phyloP scores from a whole-genome alignment of 2,888 invertebrate genomes.

The Chymomyza fuscimana region DNA sequence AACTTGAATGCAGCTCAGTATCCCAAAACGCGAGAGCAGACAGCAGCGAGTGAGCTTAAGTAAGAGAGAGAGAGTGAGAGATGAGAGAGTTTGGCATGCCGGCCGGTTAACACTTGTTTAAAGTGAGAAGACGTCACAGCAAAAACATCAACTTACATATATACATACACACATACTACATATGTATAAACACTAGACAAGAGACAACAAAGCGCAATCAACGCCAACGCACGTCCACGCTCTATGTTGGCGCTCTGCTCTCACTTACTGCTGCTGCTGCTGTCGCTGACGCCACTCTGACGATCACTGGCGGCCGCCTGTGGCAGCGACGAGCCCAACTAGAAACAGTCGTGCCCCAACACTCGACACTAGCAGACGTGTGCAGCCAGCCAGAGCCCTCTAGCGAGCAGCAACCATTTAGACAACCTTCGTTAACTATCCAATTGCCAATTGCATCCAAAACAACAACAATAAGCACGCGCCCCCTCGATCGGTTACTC shows the following conservation, averaged over 20 bases:
- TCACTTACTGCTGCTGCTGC: constrained; percentile 11
- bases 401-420: constrained; percentile 12
- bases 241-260: constrained; percentile 15
- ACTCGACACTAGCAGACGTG: constrained; percentile 57
- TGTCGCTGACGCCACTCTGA: constrained; percentile 30
- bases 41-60: too few relatives aligned
- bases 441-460: background rate
- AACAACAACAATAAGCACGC: background rate
- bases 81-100: background rate
- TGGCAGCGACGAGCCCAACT: constrained; percentile 39
- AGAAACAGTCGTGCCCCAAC: constrained; percentile 63
- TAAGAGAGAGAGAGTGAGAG: too few relatives aligned
- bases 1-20: too few relatives aligned
- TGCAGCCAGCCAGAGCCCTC: constrained; percentile 16
- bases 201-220: background rate
- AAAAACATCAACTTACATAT: background rate
- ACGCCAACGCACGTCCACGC: constrained; percentile 36
- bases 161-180: too few relatives aligned
- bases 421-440: background rate
- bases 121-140: background rate
- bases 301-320: background rate
- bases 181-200: background rate
- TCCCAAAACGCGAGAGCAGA: too few relatives aligned
- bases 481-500: background rate
- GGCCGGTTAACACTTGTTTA: constrained; percentile 3